Evolutionary conservation across 1,140 invertebrate species (phyloP), one percentile per base, ranked within the genome.

Genomic region (Matsumurasca onukii): DNA sequence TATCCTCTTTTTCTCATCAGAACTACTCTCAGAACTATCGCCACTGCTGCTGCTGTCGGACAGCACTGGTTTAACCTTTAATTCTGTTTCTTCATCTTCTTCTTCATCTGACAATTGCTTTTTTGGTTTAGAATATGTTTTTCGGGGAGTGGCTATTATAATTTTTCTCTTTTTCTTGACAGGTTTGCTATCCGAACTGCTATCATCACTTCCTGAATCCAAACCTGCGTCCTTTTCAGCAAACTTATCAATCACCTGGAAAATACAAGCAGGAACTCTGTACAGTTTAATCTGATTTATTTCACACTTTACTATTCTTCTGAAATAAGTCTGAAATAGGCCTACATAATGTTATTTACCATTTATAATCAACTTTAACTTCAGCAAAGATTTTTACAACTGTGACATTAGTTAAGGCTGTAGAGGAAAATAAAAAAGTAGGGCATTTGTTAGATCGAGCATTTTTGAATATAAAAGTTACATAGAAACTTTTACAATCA

Each of bases 201-300:
- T 22, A 20, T 51, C 49, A 3, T n/a, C 49, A 12, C 5, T 9
- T 27, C 13, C 55, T 22, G 55, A 59, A 5, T 27, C 55, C 15
- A 59, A 27, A 25, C 24, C 55, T 27, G 15, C 24, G 9, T 59
- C 55, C n/a, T 24, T 3, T 27, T 25, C 55, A 59, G 55, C 55
- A 29, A 59, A 59, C 30, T 59, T 59, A 29, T 59, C 55, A 22
- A 59, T 27, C 9, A 59, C 55, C 55, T 59, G 30, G 30, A 59
- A 59, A 2, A 25, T 39, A 9, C n/a, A n/a, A n/a, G n/a, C n/a
- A n/a, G n/a, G n/a, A n/a, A n/a, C n/a, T n/a, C n/a, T n/a, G n/a
- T n/a, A n/a, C n/a, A n/a, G n/a, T n/a, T n/a, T n/a, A n/a, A n/a
- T n/a, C n/a, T n/a, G n/a, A n/a, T n/a, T n/a, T n/a, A n/a, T n/a